A percentile compares a stretch with the other conserved stretches of the same genome.
Evolutionary conservation across 92 coral and sea anemone species (phyloP).

Genomic region (Palythoa caribaeorum): DNA sequence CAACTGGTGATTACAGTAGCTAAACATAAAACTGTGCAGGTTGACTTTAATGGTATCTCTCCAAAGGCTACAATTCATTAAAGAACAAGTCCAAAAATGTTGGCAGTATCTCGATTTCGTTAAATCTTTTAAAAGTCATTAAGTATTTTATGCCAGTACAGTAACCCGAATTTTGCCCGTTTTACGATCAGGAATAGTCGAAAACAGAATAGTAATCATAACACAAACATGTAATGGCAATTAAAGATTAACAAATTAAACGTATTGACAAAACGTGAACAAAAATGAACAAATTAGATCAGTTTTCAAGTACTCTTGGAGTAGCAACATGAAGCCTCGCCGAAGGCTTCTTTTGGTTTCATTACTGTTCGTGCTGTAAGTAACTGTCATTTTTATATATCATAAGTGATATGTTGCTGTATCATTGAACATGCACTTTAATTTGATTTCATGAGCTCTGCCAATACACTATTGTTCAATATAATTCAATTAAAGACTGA

Average conservation of each 20-base stretch:
- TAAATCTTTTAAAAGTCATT: no score
- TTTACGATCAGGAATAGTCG: neutral
- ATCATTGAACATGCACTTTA: no score
- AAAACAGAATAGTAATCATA: neutral
- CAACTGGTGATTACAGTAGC: no score
- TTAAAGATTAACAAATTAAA: neutral
- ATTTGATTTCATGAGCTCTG: no score
- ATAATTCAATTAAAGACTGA: no score
- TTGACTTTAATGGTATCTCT: no score
- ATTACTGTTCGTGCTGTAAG: neutral
- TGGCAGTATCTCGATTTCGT: no score
- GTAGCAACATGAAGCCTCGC: neutral
- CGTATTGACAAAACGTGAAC: neutral
- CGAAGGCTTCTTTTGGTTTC: neutral
- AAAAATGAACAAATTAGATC: neutral
- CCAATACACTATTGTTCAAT: no score
- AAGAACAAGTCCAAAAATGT: no score
- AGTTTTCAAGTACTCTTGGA: neutral
- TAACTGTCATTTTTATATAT: neutral
- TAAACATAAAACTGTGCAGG: no score
- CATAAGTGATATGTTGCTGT: no score
- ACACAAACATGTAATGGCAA: neutral
- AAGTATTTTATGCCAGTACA: neutral
- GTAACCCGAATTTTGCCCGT: neutral
- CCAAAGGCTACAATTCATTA: no score